These are phyloP conservation scores for Ancistrus triradiatus DNA, from an alignment of 2,113 vertebrate species.

Conservation along the genomic window DNA sequence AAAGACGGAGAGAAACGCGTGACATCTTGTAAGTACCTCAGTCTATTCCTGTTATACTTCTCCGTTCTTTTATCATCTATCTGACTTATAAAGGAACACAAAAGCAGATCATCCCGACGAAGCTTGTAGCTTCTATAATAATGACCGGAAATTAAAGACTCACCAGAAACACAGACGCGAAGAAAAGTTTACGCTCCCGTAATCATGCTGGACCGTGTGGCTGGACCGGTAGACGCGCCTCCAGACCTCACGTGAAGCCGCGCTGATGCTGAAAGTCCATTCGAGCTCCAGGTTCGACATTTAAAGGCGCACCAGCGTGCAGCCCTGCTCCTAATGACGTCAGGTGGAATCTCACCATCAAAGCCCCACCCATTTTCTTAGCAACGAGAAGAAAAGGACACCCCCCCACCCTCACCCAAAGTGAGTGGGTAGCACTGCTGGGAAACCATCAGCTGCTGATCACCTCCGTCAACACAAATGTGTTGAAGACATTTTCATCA, in stretches of 20 bases:
- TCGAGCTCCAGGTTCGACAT: constrained; percentile 27
- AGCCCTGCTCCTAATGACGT: constrained; percentile 41
- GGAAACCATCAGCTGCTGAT: background rate
- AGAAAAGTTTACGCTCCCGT: constrained; percentile 34
- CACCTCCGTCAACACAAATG: background rate
- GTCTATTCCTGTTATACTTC: background rate
- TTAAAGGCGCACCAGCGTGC: constrained; percentile 39
- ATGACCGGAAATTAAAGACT: background rate
- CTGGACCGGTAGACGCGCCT: background rate
- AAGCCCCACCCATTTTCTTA: background rate
- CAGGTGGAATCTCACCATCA: constrained; percentile 43
- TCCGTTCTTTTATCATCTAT: background rate
- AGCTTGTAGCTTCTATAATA: background rate
- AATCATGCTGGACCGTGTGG: constrained; percentile 32
- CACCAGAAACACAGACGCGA: constrained; percentile 23
- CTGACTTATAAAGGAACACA: background rate
- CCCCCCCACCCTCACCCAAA: background rate
- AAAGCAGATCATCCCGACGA: background rate
- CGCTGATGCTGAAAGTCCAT: constrained; percentile 41
- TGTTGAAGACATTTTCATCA: background rate
- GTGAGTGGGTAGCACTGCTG: constrained; percentile 5
- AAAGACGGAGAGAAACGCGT: background rate
- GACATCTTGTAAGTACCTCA: constrained; percentile 26
- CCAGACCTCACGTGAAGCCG: constrained; percentile 9
- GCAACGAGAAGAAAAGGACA: background rate